Evolutionary conservation across 2,113 vertebrate species (phyloP), one percentile per base, ranked within the genome.

Genomic region (Perca fluviatilis): DNA sequence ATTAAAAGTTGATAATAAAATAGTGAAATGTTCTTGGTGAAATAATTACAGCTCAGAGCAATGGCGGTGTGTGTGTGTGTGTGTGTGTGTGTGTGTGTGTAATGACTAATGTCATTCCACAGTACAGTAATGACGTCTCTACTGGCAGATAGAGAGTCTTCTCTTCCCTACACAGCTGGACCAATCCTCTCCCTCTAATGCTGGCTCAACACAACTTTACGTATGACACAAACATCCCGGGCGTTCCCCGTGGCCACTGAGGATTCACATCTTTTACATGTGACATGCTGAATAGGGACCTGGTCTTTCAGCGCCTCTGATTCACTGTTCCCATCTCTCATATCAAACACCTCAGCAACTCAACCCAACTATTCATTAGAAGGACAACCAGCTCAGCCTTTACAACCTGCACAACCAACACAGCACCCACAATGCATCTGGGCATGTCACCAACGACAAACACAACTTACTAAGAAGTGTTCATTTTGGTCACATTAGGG

Each of bases 11-110:
- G 69, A 89, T 86, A 88, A 89, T 88, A 95, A 95, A 96, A 96
- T 96, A 95, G 96, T 97, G 96, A 97, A 96, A 97, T 91, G 92
- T 92, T 70, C 84, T 87, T 50, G 60, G 86, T 91, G 87, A 89
- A 87, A 85, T 57, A 86, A 61, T 74, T 94, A 94, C 94, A 93
- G 93, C 93, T 94, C 94, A 92, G 88, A 90, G 88, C 92, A 88
- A 91, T 91, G 88, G 75, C 80, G 85, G 85, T 82, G 50, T 71
- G 40, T 66, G 58, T 79, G 46, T 83, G 53, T 60, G 50, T 53
- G 61, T 65, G 83, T 87, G 74, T 84, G 47, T 51, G 46, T 69
- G 40, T 63, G 65, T 80, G 33, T 80, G 51, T 80, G 65, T 64
- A 56, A 23, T 70, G 65, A 21, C n/a, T 21, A 14, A 77, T 25